phyloP scores from a whole-genome alignment of 2,888 invertebrate species.

The Osmoderma eremita region DNA sequence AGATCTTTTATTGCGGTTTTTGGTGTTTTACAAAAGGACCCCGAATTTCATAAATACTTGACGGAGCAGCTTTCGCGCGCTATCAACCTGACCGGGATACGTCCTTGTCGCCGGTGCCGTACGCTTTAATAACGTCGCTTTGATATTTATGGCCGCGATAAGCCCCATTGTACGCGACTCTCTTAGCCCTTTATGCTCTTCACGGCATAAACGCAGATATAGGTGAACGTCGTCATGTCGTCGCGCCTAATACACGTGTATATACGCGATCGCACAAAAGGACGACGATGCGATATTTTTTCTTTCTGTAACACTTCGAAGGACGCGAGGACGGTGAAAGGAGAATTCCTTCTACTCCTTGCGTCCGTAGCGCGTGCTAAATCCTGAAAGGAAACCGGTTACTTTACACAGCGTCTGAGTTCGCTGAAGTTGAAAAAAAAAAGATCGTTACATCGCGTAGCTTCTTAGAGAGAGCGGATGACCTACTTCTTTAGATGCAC shows the following conservation, averaged over 20 bases:
- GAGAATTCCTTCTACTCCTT: neutral
- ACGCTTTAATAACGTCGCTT: constrained; percentile 47
- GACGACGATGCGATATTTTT: neutral
- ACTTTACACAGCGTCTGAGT: neutral
- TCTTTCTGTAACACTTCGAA: neutral
- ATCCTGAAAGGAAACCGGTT: constrained; percentile 5
- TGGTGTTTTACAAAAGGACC: constrained; percentile 15
- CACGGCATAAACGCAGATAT: neutral
- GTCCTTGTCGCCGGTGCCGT: neutral
- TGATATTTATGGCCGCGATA: constrained; percentile 50
- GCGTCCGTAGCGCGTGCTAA: neutral
- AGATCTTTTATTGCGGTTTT: constrained; percentile 13
- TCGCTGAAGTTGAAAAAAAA: constrained; percentile 3
- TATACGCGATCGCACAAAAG: neutral
- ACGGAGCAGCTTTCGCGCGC: constrained; percentile 4
- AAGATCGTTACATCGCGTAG: constrained; percentile 25
- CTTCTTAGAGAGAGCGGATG: constrained; percentile 10
- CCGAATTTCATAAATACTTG: constrained; percentile 18
- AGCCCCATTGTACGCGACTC: constrained; percentile 45
- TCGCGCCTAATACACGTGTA: constrained; percentile 8
- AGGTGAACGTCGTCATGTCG: neutral
- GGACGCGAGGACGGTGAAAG: neutral
- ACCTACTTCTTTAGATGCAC: constrained; percentile 28
- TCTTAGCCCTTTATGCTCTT: constrained; percentile 25
- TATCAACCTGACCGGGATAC: constrained; percentile 19